Percentiles rank a stretch among this genome's conserved stretches.
phyloP scores from a whole-genome alignment of 1,140 invertebrate species.

The Euwallacea similis region DNA sequence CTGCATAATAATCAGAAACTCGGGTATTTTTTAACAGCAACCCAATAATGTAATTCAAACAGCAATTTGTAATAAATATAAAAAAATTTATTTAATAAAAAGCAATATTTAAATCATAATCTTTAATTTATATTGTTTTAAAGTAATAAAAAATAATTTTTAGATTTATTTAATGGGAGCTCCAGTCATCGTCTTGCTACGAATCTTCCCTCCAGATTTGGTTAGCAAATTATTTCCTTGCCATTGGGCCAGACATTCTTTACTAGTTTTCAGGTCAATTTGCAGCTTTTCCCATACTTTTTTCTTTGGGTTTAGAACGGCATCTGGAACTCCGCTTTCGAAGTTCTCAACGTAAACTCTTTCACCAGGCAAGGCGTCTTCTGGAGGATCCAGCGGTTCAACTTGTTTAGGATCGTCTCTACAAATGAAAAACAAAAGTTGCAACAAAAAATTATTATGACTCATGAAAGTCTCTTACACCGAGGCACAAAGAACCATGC shows the following conservation, averaged over 20 bases:
- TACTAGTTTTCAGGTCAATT: constrained; percentile 78
- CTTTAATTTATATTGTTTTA: not conserved
- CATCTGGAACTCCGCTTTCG: constrained; percentile 77
- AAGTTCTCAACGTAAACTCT: constrained; percentile 75
- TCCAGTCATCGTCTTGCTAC: constrained; percentile 40
- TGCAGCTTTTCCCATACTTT: constrained; percentile 96
- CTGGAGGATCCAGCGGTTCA: constrained; percentile 80
- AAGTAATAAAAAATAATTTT: not conserved
- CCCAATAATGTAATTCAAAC: too few species aligned
- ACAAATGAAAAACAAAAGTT: not conserved
- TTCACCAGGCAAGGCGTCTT: constrained; percentile 75
- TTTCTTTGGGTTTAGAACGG: constrained; percentile 94
- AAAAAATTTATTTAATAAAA: not conserved
- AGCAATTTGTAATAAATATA: not conserved
- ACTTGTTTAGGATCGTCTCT: constrained; percentile 73
- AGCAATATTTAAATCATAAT: not conserved
- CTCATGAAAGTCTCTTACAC: constrained; percentile 59
- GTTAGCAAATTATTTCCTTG: constrained; percentile 76
- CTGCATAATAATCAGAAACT: too few species aligned
- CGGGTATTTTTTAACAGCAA: too few species aligned
- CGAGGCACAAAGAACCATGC: constrained; percentile 91
- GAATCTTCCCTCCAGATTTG: constrained; percentile 65
- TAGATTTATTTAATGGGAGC: constrained; percentile 43
- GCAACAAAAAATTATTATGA: not conserved
- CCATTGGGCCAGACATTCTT: constrained; percentile 78